phyloP scores from a whole-genome alignment of 1,140 invertebrate species.

The Psix sp. region DNA sequence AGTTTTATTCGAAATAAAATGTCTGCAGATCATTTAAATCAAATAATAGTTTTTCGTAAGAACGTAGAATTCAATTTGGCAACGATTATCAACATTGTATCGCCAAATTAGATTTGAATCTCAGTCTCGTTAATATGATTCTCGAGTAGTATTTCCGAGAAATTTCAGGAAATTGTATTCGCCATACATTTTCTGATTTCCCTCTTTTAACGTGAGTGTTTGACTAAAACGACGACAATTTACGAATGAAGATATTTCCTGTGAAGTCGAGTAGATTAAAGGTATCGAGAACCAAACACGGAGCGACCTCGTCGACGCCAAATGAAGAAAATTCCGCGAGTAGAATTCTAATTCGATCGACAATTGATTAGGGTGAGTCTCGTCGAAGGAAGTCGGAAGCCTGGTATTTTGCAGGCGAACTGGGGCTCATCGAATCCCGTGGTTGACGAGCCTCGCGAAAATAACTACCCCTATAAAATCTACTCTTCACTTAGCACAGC shows the following conservation, averaged over 20 bases:
- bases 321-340: slow-evolving; percentile 48
- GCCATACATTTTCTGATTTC: slow-evolving; percentile 26
- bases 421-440: slow-evolving; percentile 38
- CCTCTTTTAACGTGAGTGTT: slow-evolving; percentile 30
- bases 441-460: slow-evolving; percentile 60
- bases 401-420: slow-evolving; percentile 45
- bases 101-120: slow-evolving; percentile 29
- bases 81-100: slow-evolving; percentile 21
- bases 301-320: slow-evolving; percentile 27
- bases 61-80: slow-evolving; percentile 21
- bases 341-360: slow-evolving; percentile 63
- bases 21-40: too few relatives aligned
- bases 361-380: slow-evolving; percentile 60
- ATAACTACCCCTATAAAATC: slow-evolving; percentile 64
- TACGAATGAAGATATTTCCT: slow-evolving; percentile 60
- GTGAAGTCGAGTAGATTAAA: slow-evolving; percentile 51
- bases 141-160: slow-evolving; percentile 20
- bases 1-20: not conserved
- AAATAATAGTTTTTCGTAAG: not conserved
- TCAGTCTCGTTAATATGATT: slow-evolving; percentile 28
- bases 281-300: slow-evolving; percentile 36
- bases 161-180: slow-evolving; percentile 28
- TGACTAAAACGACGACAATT: slow-evolving; percentile 57
- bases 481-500: slow-evolving; percentile 55
- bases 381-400: slow-evolving; percentile 42